Conservation (phyloP, 2,888 invertebrate genomes). For the Hipparchia sbordonii region DNA sequence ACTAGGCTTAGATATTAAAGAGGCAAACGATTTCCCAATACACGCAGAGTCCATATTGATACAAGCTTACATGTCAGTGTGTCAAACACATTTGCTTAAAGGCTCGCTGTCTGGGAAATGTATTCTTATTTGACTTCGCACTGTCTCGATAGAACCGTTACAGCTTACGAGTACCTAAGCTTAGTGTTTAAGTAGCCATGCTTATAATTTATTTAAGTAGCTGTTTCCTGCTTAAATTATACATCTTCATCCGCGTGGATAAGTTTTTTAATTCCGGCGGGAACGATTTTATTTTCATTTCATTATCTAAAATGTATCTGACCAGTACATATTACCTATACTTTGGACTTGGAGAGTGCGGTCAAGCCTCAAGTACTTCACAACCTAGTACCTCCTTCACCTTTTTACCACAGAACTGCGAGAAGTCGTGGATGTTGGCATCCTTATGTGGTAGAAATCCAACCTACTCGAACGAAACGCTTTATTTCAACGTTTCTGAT, state of each 20-base stretch:
- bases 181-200: slow-evolving; percentile 17
- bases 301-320: no score
- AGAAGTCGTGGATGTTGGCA: no score
- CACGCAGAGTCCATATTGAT: background rate
- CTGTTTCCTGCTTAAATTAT: background rate
- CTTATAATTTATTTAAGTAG: slow-evolving; percentile 6
- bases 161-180: background rate
- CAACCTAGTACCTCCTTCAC: no score
- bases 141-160: slow-evolving; percentile 1
- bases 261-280: no score
- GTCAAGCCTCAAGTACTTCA: no score
- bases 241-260: background rate
- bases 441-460: no score
- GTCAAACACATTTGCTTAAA: slow-evolving; percentile 10
- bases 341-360: no score
- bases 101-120: background rate
- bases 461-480: no score
- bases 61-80: slow-evolving; percentile 1
- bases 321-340: no score
- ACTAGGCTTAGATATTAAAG: slow-evolving; percentile 1
- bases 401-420: no score
- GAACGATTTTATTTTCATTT: no score
- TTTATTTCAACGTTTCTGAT: no score
- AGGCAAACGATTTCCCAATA: slow-evolving; percentile 7
- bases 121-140: slow-evolving; percentile 11